Conservation (phyloP, 1,140 invertebrate genomes). For the Caenorhabditis briggsae region DNA sequence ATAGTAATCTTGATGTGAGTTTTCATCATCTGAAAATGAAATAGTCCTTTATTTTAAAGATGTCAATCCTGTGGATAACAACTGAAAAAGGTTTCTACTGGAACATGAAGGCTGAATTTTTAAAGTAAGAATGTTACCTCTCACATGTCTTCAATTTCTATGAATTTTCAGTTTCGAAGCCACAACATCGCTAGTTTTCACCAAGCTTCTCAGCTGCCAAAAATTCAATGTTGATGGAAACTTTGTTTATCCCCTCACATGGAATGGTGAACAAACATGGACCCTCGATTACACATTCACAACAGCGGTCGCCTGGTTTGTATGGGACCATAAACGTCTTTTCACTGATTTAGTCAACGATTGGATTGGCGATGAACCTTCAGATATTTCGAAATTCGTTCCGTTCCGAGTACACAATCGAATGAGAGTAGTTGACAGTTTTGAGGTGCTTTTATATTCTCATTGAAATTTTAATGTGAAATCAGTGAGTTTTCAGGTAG, state of each 20-base stretch:
- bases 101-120: conserved; percentile 52
- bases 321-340: conserved; percentile 80
- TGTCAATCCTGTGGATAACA: conserved; percentile 73
- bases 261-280: conserved; percentile 80
- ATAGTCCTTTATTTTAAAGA: conserved; percentile 62
- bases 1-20: conserved; percentile 72
- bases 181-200: conserved; percentile 79
- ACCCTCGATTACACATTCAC: conserved; percentile 78
- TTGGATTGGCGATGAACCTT: conserved; percentile 89
- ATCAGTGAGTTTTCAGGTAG: conserved; percentile 85
- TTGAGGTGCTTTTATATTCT: conserved; percentile 36
- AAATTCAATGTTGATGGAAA: conserved; percentile 79
- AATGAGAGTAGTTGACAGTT: conserved; percentile 83
- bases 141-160: not conserved
- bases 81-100: conserved; percentile 73
- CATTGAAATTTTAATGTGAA: too few relatives aligned
- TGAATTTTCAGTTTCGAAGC: conserved; percentile 72
- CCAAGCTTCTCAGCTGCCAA: conserved; percentile 79
- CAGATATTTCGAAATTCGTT: conserved; percentile 93
- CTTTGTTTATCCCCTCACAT: conserved; percentile 78
- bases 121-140: not conserved
- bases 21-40: not conserved
- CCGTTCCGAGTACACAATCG: conserved; percentile 96
- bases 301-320: conserved; percentile 79
- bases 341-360: conserved; percentile 89